Conservation (phyloP, 1,140 invertebrate genomes). For the Caenorhabditis remanei region DNA sequence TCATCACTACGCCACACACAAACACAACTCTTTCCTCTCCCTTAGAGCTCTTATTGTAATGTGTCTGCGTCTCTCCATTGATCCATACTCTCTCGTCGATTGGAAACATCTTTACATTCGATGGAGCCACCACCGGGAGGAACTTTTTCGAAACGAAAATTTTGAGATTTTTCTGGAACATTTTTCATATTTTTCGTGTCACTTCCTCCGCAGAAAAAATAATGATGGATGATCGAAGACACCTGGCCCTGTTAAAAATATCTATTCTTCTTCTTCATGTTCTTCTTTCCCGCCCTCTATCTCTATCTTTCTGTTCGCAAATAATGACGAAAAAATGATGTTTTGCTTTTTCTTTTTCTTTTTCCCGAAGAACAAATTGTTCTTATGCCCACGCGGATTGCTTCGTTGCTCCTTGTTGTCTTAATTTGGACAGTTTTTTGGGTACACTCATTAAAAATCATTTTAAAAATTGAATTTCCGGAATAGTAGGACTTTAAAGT, state of each 20-base stretch:
- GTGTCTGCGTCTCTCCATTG: neutral
- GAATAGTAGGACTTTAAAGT: no score
- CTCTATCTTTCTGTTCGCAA: conserved; percentile 37
- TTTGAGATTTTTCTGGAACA: no score
- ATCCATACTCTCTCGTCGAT: neutral
- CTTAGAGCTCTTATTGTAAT: conserved; percentile 16
- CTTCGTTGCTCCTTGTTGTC: neutral
- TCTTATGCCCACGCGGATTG: neutral
- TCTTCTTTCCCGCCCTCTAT: conserved; percentile 29
- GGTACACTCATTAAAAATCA: neutral
- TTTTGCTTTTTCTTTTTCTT: conserved; percentile 20
- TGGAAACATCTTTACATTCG: conserved; percentile 41
- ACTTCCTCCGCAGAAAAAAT: neutral
- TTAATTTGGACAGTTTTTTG: neutral
- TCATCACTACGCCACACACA: conserved; percentile 5
- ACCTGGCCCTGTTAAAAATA: conserved; percentile 15
- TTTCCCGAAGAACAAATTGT: neutral
- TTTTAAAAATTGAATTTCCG: no score
- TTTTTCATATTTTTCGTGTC: no score
- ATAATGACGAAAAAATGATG: conserved; percentile 32
- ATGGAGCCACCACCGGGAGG: neutral
- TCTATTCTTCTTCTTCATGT: conserved; percentile 17
- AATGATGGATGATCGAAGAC: neutral
- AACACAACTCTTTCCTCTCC: neutral
- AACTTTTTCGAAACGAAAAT: no score